Base-by-base conservation (phyloP, 30 jellyfish, hydroid and myxozoan genomes). In the Morbakka virulenta region DNA sequence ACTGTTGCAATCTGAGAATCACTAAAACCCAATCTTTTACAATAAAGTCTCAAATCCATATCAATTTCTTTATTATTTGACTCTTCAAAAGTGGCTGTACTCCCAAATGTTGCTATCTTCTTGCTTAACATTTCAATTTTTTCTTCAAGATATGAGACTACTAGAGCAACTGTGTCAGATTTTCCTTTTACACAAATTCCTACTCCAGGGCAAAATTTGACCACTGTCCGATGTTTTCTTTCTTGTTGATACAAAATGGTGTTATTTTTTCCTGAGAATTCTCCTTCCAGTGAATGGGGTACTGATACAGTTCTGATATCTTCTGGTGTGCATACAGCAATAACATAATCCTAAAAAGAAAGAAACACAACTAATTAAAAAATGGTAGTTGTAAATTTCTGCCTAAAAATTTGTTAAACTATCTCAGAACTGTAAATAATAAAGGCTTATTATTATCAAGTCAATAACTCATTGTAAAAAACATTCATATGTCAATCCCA, bases 11-110 rank as follows among this genome's bases (percentile, higher is more conserved):
- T 89, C 14, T 89, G 83, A 13, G 82, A 78, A 31, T 68, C 89
- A 13, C 76, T 68, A 48, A 79, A 89, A 9, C 93, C 97, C n/a
- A 89, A 92, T 57, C 82, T 81, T 62, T 36, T 41, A 27, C 95
- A 95, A 82, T 31, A 89, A 9, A 78, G 82, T 28, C 80, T 82
- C 48, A 80, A 70, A 24, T 57, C 22, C 20, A 47, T 63, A 47
- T 64, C 29, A 11, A 13, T 32, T 34, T 49, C 63, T 26, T 24
- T 68, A 41, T 17, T 6, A 41, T 17, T 17, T 41, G 9, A 6
- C 13, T 6, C 57, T 6, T 9, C 17, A 6, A 6, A 6, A 6
- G 17, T 9, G 9, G 57, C 57, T 41, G 9, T 17, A 9, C 57
- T 17, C 17, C 13, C 9, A 9, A 41, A 17, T 9, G 9, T 41